phyloP scores from a whole-genome alignment of 2,888 invertebrate genomes.

The Neria commutata region DNA sequence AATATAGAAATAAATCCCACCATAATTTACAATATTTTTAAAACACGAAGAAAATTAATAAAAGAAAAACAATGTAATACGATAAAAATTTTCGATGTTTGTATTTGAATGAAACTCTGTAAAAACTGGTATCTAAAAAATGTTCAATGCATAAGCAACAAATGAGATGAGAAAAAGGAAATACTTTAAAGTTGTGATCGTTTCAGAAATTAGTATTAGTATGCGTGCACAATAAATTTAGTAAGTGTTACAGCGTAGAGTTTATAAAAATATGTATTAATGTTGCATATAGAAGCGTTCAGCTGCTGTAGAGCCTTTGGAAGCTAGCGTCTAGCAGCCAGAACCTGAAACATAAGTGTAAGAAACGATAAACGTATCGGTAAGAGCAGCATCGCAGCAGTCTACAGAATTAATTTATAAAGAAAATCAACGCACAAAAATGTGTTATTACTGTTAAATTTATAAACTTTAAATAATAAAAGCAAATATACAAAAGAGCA shows the following conservation, averaged over 20 bases:
- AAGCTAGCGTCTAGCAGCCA: too few species aligned
- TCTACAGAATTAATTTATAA: too few species aligned
- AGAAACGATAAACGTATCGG: too few species aligned
- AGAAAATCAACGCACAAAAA: constrained; percentile 27
- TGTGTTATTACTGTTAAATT: constrained; percentile 23
- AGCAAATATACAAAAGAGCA: not conserved
- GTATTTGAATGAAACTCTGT: constrained; percentile 26
- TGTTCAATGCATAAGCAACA: constrained; percentile 14
- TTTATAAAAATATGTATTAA: too few species aligned
- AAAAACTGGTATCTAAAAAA: constrained; percentile 24
- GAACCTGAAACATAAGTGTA: too few species aligned
- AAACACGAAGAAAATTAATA: constrained; percentile 22
- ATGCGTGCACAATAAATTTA: too few species aligned
- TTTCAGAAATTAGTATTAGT: constrained; percentile 49
- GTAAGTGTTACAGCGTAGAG: too few species aligned
- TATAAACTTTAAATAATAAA: not conserved
- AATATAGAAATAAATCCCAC: constrained; percentile 56
- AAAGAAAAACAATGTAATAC: not conserved
- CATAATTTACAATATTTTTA: constrained; percentile 58
- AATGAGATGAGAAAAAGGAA: constrained; percentile 27
- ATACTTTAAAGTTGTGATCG: constrained; percentile 56
- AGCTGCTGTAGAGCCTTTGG: too few species aligned
- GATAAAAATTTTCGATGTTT: not conserved
- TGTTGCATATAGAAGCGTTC: too few species aligned
- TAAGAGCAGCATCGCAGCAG: too few species aligned